phyloP scores from a whole-genome alignment of 2,888 invertebrate genomes.

The Eristalis arbustorum region DNA sequence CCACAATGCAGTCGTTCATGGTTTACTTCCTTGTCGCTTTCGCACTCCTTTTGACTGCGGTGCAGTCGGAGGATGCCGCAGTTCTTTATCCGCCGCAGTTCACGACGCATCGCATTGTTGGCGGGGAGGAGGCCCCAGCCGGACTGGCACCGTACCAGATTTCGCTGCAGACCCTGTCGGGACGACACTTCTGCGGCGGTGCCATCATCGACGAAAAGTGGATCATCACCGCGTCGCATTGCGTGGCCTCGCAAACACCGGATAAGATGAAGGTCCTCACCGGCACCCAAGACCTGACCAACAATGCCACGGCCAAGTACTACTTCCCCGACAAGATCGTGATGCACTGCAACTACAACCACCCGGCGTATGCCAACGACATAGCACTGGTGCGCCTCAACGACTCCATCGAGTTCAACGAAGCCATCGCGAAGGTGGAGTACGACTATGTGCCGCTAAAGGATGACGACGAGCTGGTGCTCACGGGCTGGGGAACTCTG shows the following conservation, averaged over 20 bases:
- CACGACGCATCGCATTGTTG: conserved; percentile 75
- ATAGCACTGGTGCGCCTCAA: conserved; percentile 85
- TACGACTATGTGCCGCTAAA: conserved; percentile 76
- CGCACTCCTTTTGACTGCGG: neutral
- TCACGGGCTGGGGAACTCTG: conserved; percentile 85
- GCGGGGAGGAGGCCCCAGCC: conserved; percentile 76
- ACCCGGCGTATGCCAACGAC: conserved; percentile 82
- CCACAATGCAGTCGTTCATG: conserved; percentile 25
- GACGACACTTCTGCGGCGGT: conserved; percentile 78
- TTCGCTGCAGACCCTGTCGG: conserved; percentile 75
- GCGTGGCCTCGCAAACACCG: conserved; percentile 76
- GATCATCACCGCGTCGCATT: conserved; percentile 79
- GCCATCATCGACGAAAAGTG: conserved; percentile 78
- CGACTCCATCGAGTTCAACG: conserved; percentile 81
- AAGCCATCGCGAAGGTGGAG: conserved; percentile 82
- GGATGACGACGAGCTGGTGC: conserved; percentile 81
- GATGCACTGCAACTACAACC: conserved; percentile 76
- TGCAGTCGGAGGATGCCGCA: neutral
- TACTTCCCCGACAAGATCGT: conserved; percentile 75
- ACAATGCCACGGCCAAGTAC: conserved; percentile 74
- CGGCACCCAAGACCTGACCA: conserved; percentile 75
- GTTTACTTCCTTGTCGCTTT: neutral
- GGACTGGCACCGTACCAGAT: conserved; percentile 78
- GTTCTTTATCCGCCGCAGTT: conserved; percentile 62
- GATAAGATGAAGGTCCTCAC: conserved; percentile 74